Base-by-base conservation (phyloP, 2,797 vertebrate species). In the Saguinus oedipus region DNA sequence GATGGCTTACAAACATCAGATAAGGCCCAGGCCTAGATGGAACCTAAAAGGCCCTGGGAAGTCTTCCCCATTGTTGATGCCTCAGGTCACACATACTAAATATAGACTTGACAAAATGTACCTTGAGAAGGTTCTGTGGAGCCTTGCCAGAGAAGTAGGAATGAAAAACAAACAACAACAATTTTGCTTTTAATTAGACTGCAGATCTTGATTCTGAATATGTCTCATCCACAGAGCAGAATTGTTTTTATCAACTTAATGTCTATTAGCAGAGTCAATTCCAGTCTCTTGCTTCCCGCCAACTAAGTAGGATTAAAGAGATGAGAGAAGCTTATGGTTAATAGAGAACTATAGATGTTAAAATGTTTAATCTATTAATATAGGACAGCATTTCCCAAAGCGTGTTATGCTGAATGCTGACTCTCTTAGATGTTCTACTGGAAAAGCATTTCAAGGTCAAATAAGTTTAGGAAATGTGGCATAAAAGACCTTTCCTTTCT, bases 371-470 rank as follows among this genome's bases (percentile, higher is more conserved):
- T 95, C 76, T 95, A 74, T 81, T 95, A 97, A 97, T 97, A 75
- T 88, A 95, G 97, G 94, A 70, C 88, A 95, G 68, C 22, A 68
- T 87, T 95, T 97, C 95, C 94, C 95, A 88, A 78, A 94, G 96
- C 5, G 4, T 33, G 9, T 61, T 55, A 61, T n/a, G 75, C 84
- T 89, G 75, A 94, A 89, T 75, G 90, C 95, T 88, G 39, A 90
- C 39, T 93, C 76, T 90, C 22, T 82, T 19, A 88, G 46, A 93
- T 36, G 90, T 84, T 94, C 80, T 53, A 30, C n/a, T 26, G 59
- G 88, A 92, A 96, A 82, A 88, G 42, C 94, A 75, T 84, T 84
- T 96, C 84, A 93, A 97, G 92, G 93, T 90, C 92, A 93, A 93
- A 44, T 19, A 53, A 84, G 59, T 94, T 82, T 90, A 93, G 68